phyloP scores from a whole-genome alignment of 2,113 vertebrate species.

The Nanorana parkeri region DNA sequence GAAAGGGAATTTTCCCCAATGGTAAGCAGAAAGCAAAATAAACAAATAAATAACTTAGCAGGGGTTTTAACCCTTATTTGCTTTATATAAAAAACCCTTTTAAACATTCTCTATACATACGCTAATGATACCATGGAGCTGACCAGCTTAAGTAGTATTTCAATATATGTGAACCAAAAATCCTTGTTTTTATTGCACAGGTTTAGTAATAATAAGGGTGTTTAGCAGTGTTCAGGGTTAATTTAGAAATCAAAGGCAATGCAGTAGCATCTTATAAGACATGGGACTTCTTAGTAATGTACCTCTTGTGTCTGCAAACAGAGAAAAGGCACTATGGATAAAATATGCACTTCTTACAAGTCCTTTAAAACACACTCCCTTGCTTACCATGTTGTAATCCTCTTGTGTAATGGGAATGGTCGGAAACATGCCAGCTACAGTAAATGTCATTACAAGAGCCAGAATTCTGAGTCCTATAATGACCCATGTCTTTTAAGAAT shows the following conservation, averaged over 20 bases:
- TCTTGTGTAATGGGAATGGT: constrained; percentile 29
- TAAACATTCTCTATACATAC: too few relatives aligned
- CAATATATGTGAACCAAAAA: too few relatives aligned
- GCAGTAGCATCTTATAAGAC: background rate
- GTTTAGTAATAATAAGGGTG: too few relatives aligned
- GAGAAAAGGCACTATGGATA: constrained; percentile 3
- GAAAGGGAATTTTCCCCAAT: too few relatives aligned
- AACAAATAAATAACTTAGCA: too few relatives aligned
- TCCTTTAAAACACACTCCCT: constrained; percentile 34
- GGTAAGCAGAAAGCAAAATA: too few relatives aligned
- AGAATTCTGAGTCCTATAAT: constrained; percentile 2
- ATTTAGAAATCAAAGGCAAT: background rate
- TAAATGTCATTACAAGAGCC: constrained; percentile 30
- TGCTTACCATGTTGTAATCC: constrained; percentile 42
- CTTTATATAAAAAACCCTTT: too few relatives aligned
- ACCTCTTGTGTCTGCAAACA: constrained; percentile 14
- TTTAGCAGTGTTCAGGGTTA: too few relatives aligned
- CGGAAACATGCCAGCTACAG: constrained; percentile 28
- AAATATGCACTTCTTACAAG: constrained; percentile 17
- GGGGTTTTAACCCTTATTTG: too few relatives aligned
- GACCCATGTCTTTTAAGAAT: constrained; percentile 33
- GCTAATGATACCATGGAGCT: too few relatives aligned
- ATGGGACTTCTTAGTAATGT: constrained; percentile 1
- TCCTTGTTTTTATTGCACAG: too few relatives aligned
- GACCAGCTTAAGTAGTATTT: too few relatives aligned